phyloP scores from a whole-genome alignment of 2,113 vertebrate genomes.

The Erinaceus europaeus region DNA sequence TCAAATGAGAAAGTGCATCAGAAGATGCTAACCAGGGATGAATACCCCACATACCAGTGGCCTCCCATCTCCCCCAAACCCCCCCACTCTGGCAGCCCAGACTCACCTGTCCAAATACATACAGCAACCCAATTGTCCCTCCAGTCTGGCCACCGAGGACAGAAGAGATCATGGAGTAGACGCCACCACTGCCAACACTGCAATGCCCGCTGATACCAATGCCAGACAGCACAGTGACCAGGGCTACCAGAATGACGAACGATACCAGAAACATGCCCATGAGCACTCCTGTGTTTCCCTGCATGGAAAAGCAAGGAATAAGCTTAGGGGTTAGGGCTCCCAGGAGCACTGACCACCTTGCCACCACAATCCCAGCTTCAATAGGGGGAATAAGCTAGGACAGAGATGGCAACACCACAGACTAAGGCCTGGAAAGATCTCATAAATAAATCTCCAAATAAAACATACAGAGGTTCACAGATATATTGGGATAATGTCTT shows the following conservation, averaged over 20 bases:
- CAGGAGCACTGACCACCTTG: neutral
- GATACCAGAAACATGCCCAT: constrained; percentile 94
- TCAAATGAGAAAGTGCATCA: neutral
- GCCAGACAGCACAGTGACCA: constrained; percentile 94
- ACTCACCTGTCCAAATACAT: constrained; percentile 96
- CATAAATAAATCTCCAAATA: too few species aligned
- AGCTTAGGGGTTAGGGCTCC: neutral
- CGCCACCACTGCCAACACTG: constrained; percentile 88
- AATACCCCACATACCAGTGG: rapidly evolving
- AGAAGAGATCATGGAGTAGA: constrained; percentile 96
- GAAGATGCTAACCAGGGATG: neutral
- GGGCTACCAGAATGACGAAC: constrained; percentile 89
- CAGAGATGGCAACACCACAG: neutral
- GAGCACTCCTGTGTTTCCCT: constrained; percentile 96
- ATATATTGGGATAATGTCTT: too few species aligned
- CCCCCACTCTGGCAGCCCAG: neutral
- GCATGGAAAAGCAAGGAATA: neutral
- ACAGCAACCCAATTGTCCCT: constrained; percentile 93
- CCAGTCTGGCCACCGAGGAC: constrained; percentile 91
- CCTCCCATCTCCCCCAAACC: too few species aligned
- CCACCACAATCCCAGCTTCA: neutral
- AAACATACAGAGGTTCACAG: too few species aligned
- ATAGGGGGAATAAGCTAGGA: neutral
- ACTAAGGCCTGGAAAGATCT: neutral
- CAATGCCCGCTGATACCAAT: constrained; percentile 91